Evolutionary conservation across 1,140 invertebrate species (phyloP), one percentile per base, ranked within the genome.

Genomic region (Sarcophaga peregrina): DNA sequence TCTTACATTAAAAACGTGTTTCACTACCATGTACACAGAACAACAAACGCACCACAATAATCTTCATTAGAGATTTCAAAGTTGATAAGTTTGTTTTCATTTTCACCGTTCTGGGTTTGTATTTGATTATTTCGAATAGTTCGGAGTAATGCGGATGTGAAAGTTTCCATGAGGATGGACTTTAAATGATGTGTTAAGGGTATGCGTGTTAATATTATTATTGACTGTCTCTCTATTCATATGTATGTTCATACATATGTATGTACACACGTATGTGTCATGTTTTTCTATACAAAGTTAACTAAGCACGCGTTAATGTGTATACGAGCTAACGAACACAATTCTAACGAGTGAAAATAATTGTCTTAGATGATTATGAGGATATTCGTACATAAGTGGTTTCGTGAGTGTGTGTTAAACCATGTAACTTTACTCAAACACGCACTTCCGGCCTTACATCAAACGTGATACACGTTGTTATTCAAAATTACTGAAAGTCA

Each of bases 381-480:
- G 62, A 68, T 68, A 68, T n/a, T 7, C 17, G 9, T 68, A 9
- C 25, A 37, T 37, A 37, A 37, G 25, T 37, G 25, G 25, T 37
- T 37, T 37, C 25, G 9, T 9, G 17, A 20, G n/a, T 68, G 17
- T 68, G 62, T 25, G 17, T 68, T 68, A 68, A 68, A 68, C 62
- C 62, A 68, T 68, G 20, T 68, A 68, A 68, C 62, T 20, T n/a
- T 68, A 68, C 62, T 25, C 17, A 68, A 68, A 68, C 62, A 68
- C 62, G 62, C 62, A 68, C 62, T 68, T 68, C 62, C 62, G 62
- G 62, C 62, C 20, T 68, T 20, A 68, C 15, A 58, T 58, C n/a
- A 13, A 4, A n/a, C 54, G 13, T n/a, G 62, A 20, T 68, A 2
- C 20, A 58, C n/a, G 8, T 9, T 68, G 17, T 52, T 52, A 13